These are phyloP conservation scores for Stichodactyla mertensii DNA, from an alignment of 64 coral and sea anemone species.

Conservation along the genomic window DNA sequence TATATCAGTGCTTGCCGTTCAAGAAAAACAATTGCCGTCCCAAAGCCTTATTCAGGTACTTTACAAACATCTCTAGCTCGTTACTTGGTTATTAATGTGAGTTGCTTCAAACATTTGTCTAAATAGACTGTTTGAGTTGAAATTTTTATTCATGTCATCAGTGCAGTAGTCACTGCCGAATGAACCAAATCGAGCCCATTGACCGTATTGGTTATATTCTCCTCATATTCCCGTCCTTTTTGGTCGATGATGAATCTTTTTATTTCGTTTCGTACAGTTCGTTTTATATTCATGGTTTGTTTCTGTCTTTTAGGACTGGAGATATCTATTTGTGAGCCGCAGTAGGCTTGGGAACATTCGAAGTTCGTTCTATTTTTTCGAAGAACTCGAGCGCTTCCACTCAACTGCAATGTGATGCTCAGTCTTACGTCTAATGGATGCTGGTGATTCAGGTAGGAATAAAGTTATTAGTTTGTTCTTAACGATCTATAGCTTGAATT, in stretches of 20 bases:
- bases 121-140: conserved; percentile 17
- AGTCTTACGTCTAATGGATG: conserved; percentile 15
- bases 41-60: conserved; percentile 9
- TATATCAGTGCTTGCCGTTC: conserved; percentile 19
- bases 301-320: conserved; percentile 10
- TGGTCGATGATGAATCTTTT: not conserved
- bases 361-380: conserved; percentile 6
- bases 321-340: conserved; percentile 10
- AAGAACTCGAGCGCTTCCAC: conserved; percentile 1
- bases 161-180: conserved; percentile 20
- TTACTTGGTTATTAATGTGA: conserved; percentile 7
- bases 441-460: conserved; percentile 27
- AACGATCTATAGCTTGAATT: conserved; percentile 4
- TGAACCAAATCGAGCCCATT: conserved; percentile 30
- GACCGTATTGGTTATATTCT: conserved; percentile 17
- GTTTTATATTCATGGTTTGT: not conserved
- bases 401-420: conserved; percentile 29
- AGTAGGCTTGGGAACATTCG: conserved; percentile 15
- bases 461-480: not conserved
- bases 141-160: conserved; percentile 31
- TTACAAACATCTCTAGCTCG: conserved; percentile 3
- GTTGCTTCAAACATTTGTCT: conserved; percentile 17
- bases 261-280: conserved; percentile 7
- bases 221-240: not conserved
- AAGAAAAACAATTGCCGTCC: not conserved